Base-by-base conservation (phyloP, 2,888 invertebrate species). In the Apodemia duryi region DNA sequence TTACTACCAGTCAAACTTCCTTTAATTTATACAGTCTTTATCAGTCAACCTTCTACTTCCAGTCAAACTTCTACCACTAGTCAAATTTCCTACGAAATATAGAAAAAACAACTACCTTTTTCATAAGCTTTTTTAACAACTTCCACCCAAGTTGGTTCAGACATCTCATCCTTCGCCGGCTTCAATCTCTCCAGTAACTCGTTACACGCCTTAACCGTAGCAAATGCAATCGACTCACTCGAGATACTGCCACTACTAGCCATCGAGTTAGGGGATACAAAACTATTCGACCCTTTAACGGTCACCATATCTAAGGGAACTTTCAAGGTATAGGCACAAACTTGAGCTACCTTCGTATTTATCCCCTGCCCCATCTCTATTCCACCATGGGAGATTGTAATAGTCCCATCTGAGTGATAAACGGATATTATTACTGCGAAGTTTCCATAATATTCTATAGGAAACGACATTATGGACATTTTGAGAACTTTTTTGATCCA, bases 311-410 rank as follows among this genome's bases (percentile, higher is more conserved):
- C 93, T 63, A 97, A 69, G 1, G 94, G 93, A 29, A 96, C 93
- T 13, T 94, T 94, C 32, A 96, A 84, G 1, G 90, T 88, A 73
- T 95, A 92, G 0, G 96, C 96, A 68, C 94, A 95, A 1, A 95
- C 95, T 90, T 95, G 95, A 2, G 94, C 94, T 0, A 94, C 93
- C 92, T 95, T 90, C 0, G 90, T 91, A 69, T 94, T 94, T 63
- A 96, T 93, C 0, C 96, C 97, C 83, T 97, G 97, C 0, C 97
- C 97, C 88, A 94, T 94, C 82, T 95, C 95, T 32, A 95, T 91
- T 0, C 95, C 95, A 1, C 94, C 95, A 71, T 96, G 95, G 0
- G 93, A 84, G 63, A 96, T 88, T 1, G 94, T 85, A 0, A 97
- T 94, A 0, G 94, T 93, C 0, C 94, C 95, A 78, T 95, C 95